phyloP scores from a whole-genome alignment of 2,113 vertebrate species.

The Macaca mulatta region DNA sequence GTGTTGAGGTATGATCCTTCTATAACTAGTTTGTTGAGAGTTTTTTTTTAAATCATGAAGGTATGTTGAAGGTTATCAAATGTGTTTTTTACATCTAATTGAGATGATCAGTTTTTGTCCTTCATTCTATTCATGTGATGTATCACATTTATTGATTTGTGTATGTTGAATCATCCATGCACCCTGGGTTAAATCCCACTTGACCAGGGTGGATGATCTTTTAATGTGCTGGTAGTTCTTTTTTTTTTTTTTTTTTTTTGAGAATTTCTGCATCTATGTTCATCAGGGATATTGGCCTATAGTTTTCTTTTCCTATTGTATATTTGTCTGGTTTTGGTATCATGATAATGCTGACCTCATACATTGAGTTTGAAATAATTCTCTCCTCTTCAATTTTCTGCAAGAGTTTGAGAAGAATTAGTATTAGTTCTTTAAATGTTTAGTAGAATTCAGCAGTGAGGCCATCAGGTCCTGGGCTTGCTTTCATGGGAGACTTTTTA shows the following conservation, averaged over 20 bases:
- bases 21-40: neutral
- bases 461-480: neutral
- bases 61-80: neutral
- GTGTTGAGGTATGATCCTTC: neutral
- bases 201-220: neutral
- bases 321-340: neutral
- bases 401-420: neutral
- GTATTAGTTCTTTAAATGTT: neutral
- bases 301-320: neutral
- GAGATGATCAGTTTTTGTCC: neutral
- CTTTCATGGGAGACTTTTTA: neutral
- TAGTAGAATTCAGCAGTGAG: neutral
- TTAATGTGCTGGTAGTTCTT: neutral
- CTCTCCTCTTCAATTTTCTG: neutral
- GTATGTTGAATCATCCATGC: neutral
- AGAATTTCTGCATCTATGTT: neutral
- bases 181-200: neutral
- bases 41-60: no score
- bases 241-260: neutral
- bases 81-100: neutral
- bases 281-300: neutral
- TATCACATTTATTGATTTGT: neutral
- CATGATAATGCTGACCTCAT: neutral
- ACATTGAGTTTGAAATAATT: neutral
- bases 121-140: neutral